phyloP scores from a whole-genome alignment of 2,113 vertebrate genomes.

The Mobula hypostoma region DNA sequence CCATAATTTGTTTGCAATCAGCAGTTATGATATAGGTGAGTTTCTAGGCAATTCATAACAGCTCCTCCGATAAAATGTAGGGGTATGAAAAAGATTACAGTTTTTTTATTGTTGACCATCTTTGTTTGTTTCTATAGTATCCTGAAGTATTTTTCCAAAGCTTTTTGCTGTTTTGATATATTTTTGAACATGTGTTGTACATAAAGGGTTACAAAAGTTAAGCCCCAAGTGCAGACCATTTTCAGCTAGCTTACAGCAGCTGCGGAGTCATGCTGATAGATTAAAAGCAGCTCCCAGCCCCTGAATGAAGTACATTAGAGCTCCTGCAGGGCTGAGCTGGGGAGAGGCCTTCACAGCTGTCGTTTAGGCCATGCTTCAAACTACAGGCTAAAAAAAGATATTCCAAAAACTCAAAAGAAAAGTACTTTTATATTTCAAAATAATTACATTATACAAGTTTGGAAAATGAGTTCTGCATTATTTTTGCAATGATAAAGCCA shows the following conservation, averaged over 20 bases:
- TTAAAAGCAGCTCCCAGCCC: constrained; percentile 85
- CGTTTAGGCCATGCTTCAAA: constrained; percentile 79
- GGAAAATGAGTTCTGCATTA: not conserved
- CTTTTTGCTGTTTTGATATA: constrained; percentile 28
- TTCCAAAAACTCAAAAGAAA: constrained; percentile 56
- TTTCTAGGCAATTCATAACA: not conserved
- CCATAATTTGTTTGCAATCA: not conserved
- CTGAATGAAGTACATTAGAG: constrained; percentile 80
- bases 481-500: not conserved
- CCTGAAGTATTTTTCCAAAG: not conserved
- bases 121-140: not conserved
- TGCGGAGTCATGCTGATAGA: constrained; percentile 80
- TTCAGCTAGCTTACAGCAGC: constrained; percentile 85
- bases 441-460: constrained; percentile 20
- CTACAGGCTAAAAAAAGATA: constrained; percentile 63
- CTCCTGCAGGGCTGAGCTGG: constrained; percentile 69
- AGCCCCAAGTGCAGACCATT: constrained; percentile 65
- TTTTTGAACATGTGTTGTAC: constrained; percentile 41
- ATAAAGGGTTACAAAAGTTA: constrained; percentile 62
- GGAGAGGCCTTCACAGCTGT: constrained; percentile 82
- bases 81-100: not conserved
- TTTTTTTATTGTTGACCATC: not conserved
- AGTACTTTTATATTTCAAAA: constrained; percentile 54
- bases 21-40: not conserved
- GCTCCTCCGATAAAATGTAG: not conserved